Conservation (phyloP, 1,140 invertebrate genomes). For the Conus betulinus region DNA sequence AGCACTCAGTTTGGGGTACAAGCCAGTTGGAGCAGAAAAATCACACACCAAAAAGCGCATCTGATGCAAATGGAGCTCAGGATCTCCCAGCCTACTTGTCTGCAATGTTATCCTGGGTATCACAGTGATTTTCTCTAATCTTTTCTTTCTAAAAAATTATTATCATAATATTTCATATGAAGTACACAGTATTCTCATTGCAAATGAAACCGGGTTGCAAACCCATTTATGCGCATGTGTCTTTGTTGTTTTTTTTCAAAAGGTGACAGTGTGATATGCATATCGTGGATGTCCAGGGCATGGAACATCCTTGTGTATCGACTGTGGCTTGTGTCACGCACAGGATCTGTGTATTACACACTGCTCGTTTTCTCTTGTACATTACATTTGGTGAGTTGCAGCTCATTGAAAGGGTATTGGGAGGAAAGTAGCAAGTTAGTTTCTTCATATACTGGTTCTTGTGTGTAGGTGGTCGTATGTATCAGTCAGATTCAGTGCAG, state of each 20-base stretch:
- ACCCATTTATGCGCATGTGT: neutral
- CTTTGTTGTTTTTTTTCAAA: neutral
- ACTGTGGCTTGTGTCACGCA: conserved; percentile 52
- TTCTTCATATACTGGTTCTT: neutral
- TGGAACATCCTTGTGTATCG: conserved; percentile 55
- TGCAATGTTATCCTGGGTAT: too few relatives aligned
- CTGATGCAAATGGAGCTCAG: too few relatives aligned
- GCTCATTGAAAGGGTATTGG: neutral
- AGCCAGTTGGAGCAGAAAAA: too few relatives aligned
- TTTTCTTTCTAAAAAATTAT: too few relatives aligned
- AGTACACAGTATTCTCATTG: too few relatives aligned
- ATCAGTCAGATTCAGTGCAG: neutral
- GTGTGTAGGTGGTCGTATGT: neutral
- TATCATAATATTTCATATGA: too few relatives aligned
- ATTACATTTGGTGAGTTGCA: conserved; percentile 52
- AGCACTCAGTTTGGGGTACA: too few relatives aligned
- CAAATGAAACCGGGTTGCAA: neutral
- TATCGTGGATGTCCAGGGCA: conserved; percentile 25
- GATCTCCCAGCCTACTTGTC: too few relatives aligned
- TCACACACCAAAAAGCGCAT: too few relatives aligned
- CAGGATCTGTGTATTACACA: conserved; percentile 41
- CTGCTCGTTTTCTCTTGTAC: conserved; percentile 51
- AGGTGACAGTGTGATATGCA: neutral
- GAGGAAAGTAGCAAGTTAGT: neutral
- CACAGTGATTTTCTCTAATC: too few relatives aligned